Evolutionary conservation across 1,140 invertebrate species (phyloP).

Genomic region (Eciton burchellii): DNA sequence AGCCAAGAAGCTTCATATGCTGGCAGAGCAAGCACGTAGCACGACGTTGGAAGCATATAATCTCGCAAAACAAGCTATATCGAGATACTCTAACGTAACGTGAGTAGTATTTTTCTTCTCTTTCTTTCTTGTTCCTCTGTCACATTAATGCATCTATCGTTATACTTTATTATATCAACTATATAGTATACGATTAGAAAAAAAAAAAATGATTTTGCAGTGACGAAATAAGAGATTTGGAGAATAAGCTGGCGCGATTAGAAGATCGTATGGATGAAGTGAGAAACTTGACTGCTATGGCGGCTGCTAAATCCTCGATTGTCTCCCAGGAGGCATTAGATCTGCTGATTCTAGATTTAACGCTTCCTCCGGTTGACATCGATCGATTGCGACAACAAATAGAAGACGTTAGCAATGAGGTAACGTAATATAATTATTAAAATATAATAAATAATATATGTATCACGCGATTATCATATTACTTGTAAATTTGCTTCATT

Average conservation of each 20-base stretch:
- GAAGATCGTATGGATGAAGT: constrained; percentile 85
- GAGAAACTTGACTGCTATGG: constrained; percentile 89
- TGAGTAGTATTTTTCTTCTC: constrained; percentile 74
- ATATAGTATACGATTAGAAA: neutral
- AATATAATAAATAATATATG: constrained; percentile 30
- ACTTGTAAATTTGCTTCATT: constrained; percentile 10
- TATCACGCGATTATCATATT: constrained; percentile 23
- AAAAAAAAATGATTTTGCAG: constrained; percentile 80
- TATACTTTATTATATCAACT: no score
- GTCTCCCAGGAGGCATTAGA: constrained; percentile 93
- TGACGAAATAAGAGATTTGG: constrained; percentile 88
- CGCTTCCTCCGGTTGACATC: constrained; percentile 91
- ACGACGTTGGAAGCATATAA: constrained; percentile 93
- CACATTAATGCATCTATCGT: no score
- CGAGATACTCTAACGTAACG: constrained; percentile 92
- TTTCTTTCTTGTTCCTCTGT: neutral
- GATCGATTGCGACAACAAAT: constrained; percentile 89
- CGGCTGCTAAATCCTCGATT: constrained; percentile 89
- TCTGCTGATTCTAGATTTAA: constrained; percentile 91
- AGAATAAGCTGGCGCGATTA: constrained; percentile 88
- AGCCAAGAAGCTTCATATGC: constrained; percentile 91
- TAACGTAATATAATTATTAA: constrained; percentile 81
- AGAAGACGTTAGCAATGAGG: constrained; percentile 87
- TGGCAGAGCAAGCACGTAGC: constrained; percentile 93
- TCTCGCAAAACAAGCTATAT: constrained; percentile 92